Percentiles rank a stretch among this genome's conserved stretches.
Conservation (phyloP, 1,140 invertebrate species). For the Belonocnema kinseyi region DNA sequence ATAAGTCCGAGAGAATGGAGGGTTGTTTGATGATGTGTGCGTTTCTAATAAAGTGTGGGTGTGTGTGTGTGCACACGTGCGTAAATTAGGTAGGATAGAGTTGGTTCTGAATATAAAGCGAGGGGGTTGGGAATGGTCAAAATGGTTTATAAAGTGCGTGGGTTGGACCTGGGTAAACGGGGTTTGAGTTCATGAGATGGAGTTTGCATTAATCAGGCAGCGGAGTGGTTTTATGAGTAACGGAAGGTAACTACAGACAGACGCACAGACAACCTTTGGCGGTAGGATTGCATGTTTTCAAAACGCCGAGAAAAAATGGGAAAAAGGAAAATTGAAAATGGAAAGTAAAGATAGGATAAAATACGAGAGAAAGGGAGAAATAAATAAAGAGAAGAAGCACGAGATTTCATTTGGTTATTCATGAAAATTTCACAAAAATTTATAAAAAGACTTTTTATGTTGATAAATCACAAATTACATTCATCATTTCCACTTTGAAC, state of each 20-base stretch:
- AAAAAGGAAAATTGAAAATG: background rate
- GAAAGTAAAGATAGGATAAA: background rate
- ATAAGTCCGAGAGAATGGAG: background rate
- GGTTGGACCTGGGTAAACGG: constrained; percentile 30
- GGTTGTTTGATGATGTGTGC: background rate
- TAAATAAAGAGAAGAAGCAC: too few relatives aligned
- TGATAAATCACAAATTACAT: too few relatives aligned
- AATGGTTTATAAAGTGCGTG: constrained; percentile 30
- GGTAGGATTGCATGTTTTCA: constrained; percentile 16
- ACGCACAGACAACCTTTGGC: constrained; percentile 12
- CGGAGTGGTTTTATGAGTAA: constrained; percentile 26
- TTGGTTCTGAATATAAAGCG: constrained; percentile 22
- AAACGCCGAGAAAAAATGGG: constrained; percentile 7
- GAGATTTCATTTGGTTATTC: too few relatives aligned
- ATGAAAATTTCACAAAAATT: too few relatives aligned
- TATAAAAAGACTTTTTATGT: too few relatives aligned
- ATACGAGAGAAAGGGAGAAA: too few relatives aligned
- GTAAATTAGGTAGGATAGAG: constrained; percentile 19
- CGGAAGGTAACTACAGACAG: constrained; percentile 22
- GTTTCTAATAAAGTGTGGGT: background rate
- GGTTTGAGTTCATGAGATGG: constrained; percentile 21
- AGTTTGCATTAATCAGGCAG: constrained; percentile 30
- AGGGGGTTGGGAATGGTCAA: constrained; percentile 24
- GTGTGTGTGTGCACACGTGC: background rate
- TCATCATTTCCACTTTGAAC: too few relatives aligned